These are phyloP conservation scores for Ranitomeya imitator DNA, from an alignment of 2,113 vertebrate genomes.

Conservation along the genomic window DNA sequence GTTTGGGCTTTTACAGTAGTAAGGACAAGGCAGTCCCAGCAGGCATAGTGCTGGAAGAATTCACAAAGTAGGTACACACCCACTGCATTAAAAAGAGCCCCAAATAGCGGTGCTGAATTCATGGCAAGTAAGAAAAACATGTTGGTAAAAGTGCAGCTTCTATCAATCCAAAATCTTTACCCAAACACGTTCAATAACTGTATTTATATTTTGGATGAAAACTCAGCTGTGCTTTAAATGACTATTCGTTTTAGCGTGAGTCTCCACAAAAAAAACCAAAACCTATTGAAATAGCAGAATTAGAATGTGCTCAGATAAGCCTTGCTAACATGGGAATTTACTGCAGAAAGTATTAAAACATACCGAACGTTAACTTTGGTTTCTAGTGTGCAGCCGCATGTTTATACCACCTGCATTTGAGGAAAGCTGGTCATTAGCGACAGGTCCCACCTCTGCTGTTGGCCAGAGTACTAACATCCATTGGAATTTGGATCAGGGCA, in stretches of 20 bases:
- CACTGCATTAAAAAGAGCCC: no score
- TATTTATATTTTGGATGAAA: no score
- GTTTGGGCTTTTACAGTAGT: no score
- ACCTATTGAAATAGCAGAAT: background rate
- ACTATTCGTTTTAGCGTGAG: background rate
- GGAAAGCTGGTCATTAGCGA: conserved; percentile 17
- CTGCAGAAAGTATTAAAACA: background rate
- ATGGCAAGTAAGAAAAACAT: no score
- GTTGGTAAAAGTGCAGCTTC: no score
- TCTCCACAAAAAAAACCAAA: background rate
- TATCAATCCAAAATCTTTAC: no score
- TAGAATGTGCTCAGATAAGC: background rate
- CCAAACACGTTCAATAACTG: no score
- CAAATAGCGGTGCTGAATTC: no score
- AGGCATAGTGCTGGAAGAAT: no score
- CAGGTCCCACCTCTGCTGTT: conserved; percentile 35
- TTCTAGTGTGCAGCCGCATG: background rate
- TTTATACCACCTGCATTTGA: conserved; percentile 14
- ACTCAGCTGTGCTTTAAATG: no score
- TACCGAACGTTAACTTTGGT: background rate
- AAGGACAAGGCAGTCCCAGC: no score
- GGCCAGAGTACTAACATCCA: conserved; percentile 16
- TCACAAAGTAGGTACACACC: no score
- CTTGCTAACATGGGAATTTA: background rate
- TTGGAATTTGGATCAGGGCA: conserved; percentile 16